Base-by-base conservation (phyloP, 1,140 invertebrate genomes). In the Hypothenemus hampei region DNA sequence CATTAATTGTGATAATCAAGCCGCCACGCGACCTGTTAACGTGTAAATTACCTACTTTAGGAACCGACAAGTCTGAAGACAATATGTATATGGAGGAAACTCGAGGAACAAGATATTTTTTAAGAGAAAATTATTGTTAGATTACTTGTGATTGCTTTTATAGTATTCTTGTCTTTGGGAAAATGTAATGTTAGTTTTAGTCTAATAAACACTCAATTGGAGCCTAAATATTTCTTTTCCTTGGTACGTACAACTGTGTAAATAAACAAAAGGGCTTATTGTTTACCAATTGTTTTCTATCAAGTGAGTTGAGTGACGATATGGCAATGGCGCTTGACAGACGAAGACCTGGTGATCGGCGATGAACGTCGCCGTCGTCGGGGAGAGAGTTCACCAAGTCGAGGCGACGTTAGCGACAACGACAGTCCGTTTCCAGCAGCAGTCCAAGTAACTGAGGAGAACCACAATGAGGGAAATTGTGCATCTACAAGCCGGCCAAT, bases 401-500 rank as follows among this genome's bases (percentile, higher is more conserved):
- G 10, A 11, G 10, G 10, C 3, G 8, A 8, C 26, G 1, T 31
- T 31, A 2, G 8, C 13, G 26, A 8, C 26, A 31, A 11, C 26
- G 13, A 2, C 26, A 31, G 26, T 31, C 13, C 3, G 26, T 13
- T 31, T 31, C 26, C 26, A 31, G 13, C 26, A n/a, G n/a, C n/a
- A n/a, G n/a, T n/a, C n/a, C 26, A 31, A 11, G 8, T 8, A 31
- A 13, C 26, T 3, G 10, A 3, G 3, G 10, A 43, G 18, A 43
- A 43, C 19, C 18, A 39, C 13, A n/a, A 87, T 88, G 85, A 83
- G 85, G 76, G 85, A 87, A 83, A 87, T 87, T 68, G 83, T 87
- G 59, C 85, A 87, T 73, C 75, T 87, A 62, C 87, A 89, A 75
- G 85, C 84, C 69, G 89, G 89, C 63, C 88, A 91, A 72, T 92